Conservation (phyloP, 2,113 vertebrate species). For the Equus przewalskii region DNA sequence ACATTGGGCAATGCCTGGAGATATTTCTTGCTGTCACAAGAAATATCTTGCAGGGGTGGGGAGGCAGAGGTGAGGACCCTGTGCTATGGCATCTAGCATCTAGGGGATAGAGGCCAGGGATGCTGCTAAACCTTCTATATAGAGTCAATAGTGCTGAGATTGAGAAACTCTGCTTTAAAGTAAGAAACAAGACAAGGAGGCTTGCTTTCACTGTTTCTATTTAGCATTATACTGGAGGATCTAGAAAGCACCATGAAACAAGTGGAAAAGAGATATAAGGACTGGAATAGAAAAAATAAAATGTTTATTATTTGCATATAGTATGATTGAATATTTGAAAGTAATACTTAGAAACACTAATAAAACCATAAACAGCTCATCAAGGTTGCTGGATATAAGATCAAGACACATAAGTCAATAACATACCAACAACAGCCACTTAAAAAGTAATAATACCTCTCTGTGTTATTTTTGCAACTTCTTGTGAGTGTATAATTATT, state of each 20-base stretch:
- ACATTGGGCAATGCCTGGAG: background rate
- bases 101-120: background rate
- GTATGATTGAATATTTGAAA: background rate
- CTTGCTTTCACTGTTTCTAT: background rate
- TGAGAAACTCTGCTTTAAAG: background rate
- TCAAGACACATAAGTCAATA: background rate
- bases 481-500: background rate
- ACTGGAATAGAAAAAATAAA: background rate
- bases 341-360: background rate
- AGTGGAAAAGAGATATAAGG: background rate
- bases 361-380: background rate
- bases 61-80: background rate
- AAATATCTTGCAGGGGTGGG: too few species aligned
- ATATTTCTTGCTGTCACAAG: background rate
- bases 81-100: accelerated
- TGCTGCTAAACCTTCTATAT: background rate
- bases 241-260: background rate
- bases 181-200: too few species aligned
- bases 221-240: background rate
- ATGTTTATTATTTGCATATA: background rate
- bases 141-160: background rate
- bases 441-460: background rate
- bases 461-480: background rate
- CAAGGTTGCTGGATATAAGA: background rate
- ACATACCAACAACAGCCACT: background rate